A percentile compares a stretch with the other conserved stretches of the same genome.
phyloP scores from a whole-genome alignment of 2,797 vertebrate genomes.

The Staurois parvus region DNA sequence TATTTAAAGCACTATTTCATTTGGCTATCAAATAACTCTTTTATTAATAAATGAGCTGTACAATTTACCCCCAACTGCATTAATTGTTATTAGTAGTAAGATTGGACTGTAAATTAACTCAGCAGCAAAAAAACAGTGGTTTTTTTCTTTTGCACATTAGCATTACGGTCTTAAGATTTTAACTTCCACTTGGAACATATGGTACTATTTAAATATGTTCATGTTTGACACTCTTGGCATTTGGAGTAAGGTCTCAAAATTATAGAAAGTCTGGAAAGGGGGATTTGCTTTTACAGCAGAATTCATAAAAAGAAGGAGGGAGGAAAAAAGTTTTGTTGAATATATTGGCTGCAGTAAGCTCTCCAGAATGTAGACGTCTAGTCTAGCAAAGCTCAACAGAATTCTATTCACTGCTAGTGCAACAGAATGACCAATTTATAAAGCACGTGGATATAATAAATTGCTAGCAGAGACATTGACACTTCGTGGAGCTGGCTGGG shows the following conservation, averaged over 20 bases:
- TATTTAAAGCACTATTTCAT: conserved; percentile 57
- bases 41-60: conserved; percentile 57
- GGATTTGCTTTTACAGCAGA: conserved; percentile 79
- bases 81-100: conserved; percentile 64
- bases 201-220: conserved; percentile 78
- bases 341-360: conserved; percentile 81
- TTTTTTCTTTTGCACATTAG: conserved; percentile 57
- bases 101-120: conserved; percentile 69
- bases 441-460: conserved; percentile 69
- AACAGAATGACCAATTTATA: conserved; percentile 65
- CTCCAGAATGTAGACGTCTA: conserved; percentile 81
- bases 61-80: conserved; percentile 59
- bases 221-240: conserved; percentile 81
- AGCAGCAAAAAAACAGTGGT: conserved; percentile 65
- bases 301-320: conserved; percentile 73
- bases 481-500: conserved; percentile 41
- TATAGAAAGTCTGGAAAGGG: conserved; percentile 77
- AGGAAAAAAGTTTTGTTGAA: conserved; percentile 71
- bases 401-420: conserved; percentile 72
- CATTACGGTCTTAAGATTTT: conserved; percentile 67
- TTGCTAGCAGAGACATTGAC: conserved; percentile 69
- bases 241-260: conserved; percentile 76
- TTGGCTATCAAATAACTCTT: conserved; percentile 59
- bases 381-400: conserved; percentile 78
- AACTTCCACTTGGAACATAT: conserved; percentile 73